Evolutionary conservation across 2,113 vertebrate genomes (phyloP).

Genomic region (Orientallactaga bullata): DNA sequence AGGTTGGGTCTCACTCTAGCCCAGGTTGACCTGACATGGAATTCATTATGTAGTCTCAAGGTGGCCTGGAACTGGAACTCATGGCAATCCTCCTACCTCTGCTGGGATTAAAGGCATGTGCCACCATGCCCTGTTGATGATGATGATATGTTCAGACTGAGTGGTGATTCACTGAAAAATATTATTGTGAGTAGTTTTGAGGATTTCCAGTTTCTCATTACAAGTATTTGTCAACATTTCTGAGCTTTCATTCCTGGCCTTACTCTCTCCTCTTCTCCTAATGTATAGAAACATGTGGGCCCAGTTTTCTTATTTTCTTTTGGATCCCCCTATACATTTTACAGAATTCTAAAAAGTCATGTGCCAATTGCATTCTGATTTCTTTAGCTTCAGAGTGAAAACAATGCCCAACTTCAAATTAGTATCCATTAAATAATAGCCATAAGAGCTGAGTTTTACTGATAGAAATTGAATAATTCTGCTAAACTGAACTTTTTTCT

Average conservation of each 20-base stretch:
- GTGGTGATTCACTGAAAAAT: slow-evolving; percentile 34
- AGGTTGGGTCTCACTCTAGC: too few relatives aligned
- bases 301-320: not conserved
- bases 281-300: not conserved
- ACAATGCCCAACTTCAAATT: not conserved
- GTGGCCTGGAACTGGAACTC: too few relatives aligned
- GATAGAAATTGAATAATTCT: not conserved
- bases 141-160: not conserved
- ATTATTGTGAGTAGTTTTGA: slow-evolving; percentile 4
- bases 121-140: too few relatives aligned
- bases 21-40: too few relatives aligned
- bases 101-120: not conserved
- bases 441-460: not conserved
- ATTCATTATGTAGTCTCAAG: too few relatives aligned
- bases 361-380: not conserved
- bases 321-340: not conserved
- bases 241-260: not conserved
- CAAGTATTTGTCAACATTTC: not conserved
- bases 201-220: slow-evolving; percentile 31
- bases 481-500: not conserved
- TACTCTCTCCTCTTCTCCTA: not conserved
- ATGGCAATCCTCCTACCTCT: not conserved
- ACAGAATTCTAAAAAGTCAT: not conserved
- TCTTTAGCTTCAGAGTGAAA: slow-evolving; percentile 1
- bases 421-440: slow-evolving; percentile 3